A percentile compares a stretch with the other conserved stretches of the same genome.
Conservation (phyloP, 2,888 invertebrate species). For the Chelonus formosanus region DNA sequence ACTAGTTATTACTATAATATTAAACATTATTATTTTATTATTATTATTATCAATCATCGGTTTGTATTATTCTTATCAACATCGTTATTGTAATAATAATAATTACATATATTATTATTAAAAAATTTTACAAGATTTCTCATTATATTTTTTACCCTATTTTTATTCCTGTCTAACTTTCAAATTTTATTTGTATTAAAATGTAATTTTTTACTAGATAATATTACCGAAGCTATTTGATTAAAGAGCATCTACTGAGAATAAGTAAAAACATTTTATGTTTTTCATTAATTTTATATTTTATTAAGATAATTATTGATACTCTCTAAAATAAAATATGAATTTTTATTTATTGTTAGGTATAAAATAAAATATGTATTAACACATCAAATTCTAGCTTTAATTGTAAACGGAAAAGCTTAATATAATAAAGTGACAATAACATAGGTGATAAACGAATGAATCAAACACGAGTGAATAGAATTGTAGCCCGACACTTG, state of each 20-base stretch:
- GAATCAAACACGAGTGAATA: neutral
- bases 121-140: conserved; percentile 5
- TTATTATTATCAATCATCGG: conserved; percentile 41
- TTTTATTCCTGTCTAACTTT: neutral
- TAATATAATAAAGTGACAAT: conserved; percentile 3
- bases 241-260: no score
- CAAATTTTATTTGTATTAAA: neutral
- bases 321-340: no score
- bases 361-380: no score
- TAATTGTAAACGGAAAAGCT: neutral
- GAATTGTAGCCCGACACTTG: neutral
- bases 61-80: conserved; percentile 58
- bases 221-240: no score
- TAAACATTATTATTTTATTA: conserved; percentile 46
- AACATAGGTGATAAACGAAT: neutral
- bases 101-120: conserved; percentile 56
- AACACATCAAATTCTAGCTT: no score
- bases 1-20: conserved; percentile 24
- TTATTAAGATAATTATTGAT: no score
- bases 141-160: neutral
- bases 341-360: no score
- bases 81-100: conserved; percentile 59
- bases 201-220: no score
- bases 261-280: no score
- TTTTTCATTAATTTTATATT: no score